A percentile compares a stretch with the other conserved stretches of the same genome.
Evolutionary conservation across 1,140 invertebrate species (phyloP).

Genomic region (Dryas iulia): DNA sequence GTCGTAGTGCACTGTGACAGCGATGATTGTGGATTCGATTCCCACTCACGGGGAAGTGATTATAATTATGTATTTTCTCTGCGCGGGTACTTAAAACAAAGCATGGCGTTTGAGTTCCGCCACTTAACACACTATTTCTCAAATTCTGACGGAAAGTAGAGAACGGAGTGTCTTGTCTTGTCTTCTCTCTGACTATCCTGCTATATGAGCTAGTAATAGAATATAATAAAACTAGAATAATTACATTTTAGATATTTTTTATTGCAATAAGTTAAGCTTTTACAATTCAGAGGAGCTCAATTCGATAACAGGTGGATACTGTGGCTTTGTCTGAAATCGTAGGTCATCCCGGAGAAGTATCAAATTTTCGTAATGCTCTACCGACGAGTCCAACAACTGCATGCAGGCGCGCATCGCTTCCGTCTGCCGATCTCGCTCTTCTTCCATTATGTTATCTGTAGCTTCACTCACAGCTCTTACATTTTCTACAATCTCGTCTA

Average conservation of each 20-base stretch:
- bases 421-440: conserved; percentile 52
- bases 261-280: neutral
- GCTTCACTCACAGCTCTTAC: conserved; percentile 52
- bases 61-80: too few species aligned
- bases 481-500: conserved; percentile 63
- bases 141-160: too few species aligned
- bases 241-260: neutral
- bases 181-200: too few species aligned
- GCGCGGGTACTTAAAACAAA: too few species aligned
- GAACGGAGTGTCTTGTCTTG: too few species aligned
- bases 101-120: too few species aligned
- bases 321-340: conserved; percentile 37
- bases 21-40: too few species aligned
- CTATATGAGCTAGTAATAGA: too few species aligned
- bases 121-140: too few species aligned
- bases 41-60: too few species aligned
- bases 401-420: conserved; percentile 50
- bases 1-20: too few species aligned
- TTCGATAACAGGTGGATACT: conserved; percentile 55
- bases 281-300: conserved; percentile 39
- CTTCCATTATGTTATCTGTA: conserved; percentile 52
- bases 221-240: too few species aligned
- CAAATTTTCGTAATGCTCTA: conserved; percentile 65
- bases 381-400: conserved; percentile 55
- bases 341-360: conserved; percentile 58